Evolutionary conservation across 2,113 vertebrate genomes (phyloP).

Genomic region (Pithys albifrons): DNA sequence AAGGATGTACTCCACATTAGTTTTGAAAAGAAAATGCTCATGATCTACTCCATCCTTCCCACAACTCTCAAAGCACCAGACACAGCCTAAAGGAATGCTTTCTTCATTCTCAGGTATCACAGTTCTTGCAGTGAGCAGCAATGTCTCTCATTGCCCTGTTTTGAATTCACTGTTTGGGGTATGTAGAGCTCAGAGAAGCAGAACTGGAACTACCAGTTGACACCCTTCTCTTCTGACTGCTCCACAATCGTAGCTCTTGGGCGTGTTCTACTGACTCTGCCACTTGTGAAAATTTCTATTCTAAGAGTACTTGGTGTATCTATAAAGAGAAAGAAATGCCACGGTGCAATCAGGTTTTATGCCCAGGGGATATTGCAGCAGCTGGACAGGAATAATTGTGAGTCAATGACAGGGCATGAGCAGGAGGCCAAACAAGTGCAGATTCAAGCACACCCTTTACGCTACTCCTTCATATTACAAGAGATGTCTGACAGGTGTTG

Average conservation of each 20-base stretch:
- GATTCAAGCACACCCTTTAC: not conserved
- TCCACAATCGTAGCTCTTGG: not conserved
- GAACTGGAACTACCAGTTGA: not conserved
- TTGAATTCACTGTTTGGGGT: not conserved
- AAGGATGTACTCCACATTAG: accelerated
- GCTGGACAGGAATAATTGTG: not conserved
- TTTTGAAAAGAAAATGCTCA: not conserved
- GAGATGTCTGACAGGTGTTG: not conserved
- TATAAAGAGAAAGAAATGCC: not conserved
- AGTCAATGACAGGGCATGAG: not conserved
- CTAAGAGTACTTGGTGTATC: not conserved
- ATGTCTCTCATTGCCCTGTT: not conserved
- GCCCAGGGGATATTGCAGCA: not conserved
- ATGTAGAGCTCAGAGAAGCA: not conserved
- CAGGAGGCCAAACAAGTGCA: not conserved
- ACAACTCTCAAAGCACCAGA: not conserved
- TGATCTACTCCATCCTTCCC: not conserved
- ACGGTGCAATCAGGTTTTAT: not conserved
- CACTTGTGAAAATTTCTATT: not conserved
- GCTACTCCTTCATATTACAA: not conserved
- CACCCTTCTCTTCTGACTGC: not conserved
- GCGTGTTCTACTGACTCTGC: not conserved
- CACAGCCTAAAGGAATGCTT: not conserved
- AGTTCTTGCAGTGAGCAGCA: not conserved
- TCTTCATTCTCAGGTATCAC: not conserved